Percentiles rank a stretch among this genome's conserved stretches.
Evolutionary conservation across 2,888 invertebrate genomes (phyloP).

Genomic region (Rugalucina vietnamica): DNA sequence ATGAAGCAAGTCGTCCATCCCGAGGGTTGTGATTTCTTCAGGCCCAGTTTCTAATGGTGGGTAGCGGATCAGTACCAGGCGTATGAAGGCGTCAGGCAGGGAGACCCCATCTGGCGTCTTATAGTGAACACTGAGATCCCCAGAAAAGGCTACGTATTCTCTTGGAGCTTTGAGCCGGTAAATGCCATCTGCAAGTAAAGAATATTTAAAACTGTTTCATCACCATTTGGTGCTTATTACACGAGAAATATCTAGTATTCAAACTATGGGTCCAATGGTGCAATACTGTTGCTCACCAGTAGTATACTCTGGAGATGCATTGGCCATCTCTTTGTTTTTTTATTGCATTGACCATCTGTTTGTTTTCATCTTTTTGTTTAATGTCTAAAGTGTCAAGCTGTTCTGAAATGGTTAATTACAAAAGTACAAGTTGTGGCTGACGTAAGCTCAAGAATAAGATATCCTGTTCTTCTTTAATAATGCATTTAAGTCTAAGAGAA

Average conservation of each 20-base stretch:
- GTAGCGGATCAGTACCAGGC: constrained; percentile 62
- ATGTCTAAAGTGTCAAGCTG: too few relatives aligned
- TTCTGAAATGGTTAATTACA: too few relatives aligned
- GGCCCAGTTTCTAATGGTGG: constrained; percentile 18
- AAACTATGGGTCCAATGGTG: neutral
- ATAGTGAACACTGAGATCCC: constrained; percentile 74
- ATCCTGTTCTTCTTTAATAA: too few relatives aligned
- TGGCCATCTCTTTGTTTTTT: neutral
- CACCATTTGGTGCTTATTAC: neutral
- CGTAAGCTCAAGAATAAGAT: too few relatives aligned
- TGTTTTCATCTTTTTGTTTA: neutral
- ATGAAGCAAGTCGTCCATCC: constrained; percentile 59
- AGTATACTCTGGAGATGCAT: neutral
- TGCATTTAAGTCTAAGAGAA: too few relatives aligned
- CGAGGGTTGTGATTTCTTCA: constrained; percentile 72
- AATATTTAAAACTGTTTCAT: neutral
- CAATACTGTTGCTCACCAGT: neutral
- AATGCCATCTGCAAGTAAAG: constrained; percentile 66
- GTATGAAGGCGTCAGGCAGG: constrained; percentile 74
- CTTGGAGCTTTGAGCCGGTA: constrained; percentile 71
- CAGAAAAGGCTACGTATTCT: constrained; percentile 76
- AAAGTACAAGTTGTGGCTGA: too few relatives aligned
- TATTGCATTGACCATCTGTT: neutral
- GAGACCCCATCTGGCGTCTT: constrained; percentile 73
- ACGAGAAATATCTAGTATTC: neutral